Percentiles rank a stretch among this genome's conserved stretches.
phyloP scores from a whole-genome alignment of 2,797 vertebrate species.

The Chlorospingus flavigularis region DNA sequence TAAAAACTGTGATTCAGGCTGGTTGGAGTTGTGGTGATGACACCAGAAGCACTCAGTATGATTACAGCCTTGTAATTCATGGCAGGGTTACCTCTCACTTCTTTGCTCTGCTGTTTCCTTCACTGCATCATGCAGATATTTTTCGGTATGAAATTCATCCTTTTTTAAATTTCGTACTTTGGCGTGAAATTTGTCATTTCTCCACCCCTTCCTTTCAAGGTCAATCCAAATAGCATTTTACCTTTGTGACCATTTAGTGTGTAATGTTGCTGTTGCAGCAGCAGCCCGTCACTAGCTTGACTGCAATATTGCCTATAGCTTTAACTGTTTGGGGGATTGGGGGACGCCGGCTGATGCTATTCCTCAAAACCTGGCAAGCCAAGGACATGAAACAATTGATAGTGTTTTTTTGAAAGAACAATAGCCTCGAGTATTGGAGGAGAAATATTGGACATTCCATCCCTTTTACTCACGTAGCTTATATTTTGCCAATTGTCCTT shows the following conservation, averaged over 20 bases:
- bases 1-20: background rate
- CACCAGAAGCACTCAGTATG: conserved; percentile 28
- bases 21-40: conserved; percentile 19
- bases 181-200: background rate
- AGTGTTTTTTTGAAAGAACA: conserved; percentile 65
- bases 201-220: conserved; percentile 79
- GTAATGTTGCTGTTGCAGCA: conserved; percentile 66
- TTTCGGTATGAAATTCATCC: background rate
- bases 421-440: conserved; percentile 60
- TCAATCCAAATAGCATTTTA: conserved; percentile 85
- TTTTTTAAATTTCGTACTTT: background rate
- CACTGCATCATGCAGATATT: background rate
- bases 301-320: conserved; percentile 58
- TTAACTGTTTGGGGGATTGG: conserved; percentile 72
- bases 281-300: conserved; percentile 34
- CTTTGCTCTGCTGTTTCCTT: conserved; percentile 8
- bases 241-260: conserved; percentile 78
- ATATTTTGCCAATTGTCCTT: conserved; percentile 47
- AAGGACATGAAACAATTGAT: conserved; percentile 69
- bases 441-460: conserved; percentile 71
- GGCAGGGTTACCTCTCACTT: conserved; percentile 4
- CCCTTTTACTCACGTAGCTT: conserved; percentile 68
- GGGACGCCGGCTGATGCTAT: conserved; percentile 17
- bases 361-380: conserved; percentile 71
- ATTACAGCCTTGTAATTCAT: conserved; percentile 51